phyloP scores from a whole-genome alignment of 2,888 invertebrate genomes.

The Notodromas monacha region DNA sequence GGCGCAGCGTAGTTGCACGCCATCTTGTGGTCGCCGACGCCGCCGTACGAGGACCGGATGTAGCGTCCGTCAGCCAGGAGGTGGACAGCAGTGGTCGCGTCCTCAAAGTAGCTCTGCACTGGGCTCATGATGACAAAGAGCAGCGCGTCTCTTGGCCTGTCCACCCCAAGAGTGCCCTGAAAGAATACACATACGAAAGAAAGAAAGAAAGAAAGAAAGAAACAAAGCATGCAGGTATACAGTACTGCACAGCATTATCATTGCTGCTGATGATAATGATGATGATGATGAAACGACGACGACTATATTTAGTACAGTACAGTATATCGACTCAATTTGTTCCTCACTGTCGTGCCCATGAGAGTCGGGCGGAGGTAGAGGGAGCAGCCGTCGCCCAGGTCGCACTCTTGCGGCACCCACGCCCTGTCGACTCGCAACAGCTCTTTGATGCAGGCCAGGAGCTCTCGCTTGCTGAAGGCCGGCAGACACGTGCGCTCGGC shows the following conservation, averaged over 20 bases:
- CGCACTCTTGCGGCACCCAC: conserved; percentile 21
- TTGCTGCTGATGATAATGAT: too few relatives aligned
- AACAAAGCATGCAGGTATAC: conserved; percentile 6
- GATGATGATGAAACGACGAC: too few relatives aligned
- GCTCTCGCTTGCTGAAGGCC: conserved; percentile 20
- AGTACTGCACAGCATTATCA: too few relatives aligned
- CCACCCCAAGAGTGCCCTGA: conserved; percentile 40
- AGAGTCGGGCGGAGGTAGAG: conserved; percentile 23
- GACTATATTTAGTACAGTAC: too few relatives aligned
- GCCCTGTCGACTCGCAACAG: conserved; percentile 19
- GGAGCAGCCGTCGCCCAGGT: conserved; percentile 15
- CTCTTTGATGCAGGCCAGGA: conserved; percentile 19
- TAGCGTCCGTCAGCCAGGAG: conserved; percentile 68
- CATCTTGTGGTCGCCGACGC: conserved; percentile 74
- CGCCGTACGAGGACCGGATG: conserved; percentile 41
- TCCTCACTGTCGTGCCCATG: conserved; percentile 21
- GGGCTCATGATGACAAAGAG: conserved; percentile 71
- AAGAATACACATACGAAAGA: conserved; percentile 21
- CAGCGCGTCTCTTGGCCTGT: conserved; percentile 49
- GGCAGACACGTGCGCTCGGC: conserved; percentile 19
- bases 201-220: too few relatives aligned
- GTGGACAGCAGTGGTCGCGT: conserved; percentile 36
- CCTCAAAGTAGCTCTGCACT: conserved; percentile 68
- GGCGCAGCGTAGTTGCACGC: conserved; percentile 75
- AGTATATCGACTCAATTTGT: too few relatives aligned